phyloP scores from a whole-genome alignment of 2,797 vertebrate species.

The Petrocephalus sullivani region DNA sequence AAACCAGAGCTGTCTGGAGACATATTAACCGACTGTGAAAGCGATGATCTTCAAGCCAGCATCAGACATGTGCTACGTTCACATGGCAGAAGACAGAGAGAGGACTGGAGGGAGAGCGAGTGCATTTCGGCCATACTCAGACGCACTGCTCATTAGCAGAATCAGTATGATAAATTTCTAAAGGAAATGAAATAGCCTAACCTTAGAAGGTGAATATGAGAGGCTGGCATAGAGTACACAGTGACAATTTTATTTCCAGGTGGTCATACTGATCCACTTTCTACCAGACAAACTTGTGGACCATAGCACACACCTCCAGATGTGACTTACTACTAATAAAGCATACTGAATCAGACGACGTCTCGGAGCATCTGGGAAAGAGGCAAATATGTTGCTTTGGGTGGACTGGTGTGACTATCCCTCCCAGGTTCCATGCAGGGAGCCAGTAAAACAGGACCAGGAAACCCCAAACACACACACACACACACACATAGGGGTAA shows the following conservation, averaged over 20 bases:
- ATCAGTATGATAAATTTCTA: background rate
- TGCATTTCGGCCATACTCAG: background rate
- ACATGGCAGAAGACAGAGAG: background rate
- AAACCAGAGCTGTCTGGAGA: background rate
- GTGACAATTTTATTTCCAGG: background rate
- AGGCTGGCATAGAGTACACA: background rate
- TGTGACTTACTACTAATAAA: background rate
- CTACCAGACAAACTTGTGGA: background rate
- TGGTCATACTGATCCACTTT: background rate
- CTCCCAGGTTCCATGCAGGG: slow-evolving; percentile 18
- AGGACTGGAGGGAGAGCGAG: background rate
- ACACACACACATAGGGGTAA: slow-evolving; percentile 3
- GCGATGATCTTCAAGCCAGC: background rate
- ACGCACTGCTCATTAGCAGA: background rate
- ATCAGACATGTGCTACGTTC: background rate
- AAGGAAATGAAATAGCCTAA: background rate
- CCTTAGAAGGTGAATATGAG: background rate
- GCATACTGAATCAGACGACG: background rate
- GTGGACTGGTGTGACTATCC: background rate
- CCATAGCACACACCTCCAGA: background rate
- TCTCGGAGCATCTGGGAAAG: background rate
- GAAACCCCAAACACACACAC: slow-evolving; percentile 29
- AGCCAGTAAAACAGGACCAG: slow-evolving; percentile 47
- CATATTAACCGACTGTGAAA: background rate
- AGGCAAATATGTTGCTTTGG: background rate